Base-by-base conservation (phyloP, 1,140 invertebrate species). In the Plutomurus gul region DNA sequence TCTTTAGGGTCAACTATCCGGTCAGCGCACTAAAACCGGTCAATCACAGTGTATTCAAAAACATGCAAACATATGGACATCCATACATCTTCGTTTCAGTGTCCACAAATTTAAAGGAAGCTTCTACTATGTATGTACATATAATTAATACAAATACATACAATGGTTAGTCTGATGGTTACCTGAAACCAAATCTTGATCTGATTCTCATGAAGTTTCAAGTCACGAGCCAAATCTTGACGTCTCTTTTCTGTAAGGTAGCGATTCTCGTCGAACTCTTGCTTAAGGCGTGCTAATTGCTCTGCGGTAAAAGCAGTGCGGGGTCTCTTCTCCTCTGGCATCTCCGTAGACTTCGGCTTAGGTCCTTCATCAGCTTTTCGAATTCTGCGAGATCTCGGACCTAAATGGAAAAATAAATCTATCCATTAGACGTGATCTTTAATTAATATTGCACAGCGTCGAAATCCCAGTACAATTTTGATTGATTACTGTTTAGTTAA, bases 201-300 rank as follows among this genome's bases (percentile, higher is more conserved):
- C 87, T 99, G 97, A 0, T 95, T 95, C 86, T 99, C 98, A 85
- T 98, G 98, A n/a, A 99, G 88, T 16, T 94, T 94, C 33, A 99
- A 88, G 85, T 99, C 96, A 11, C 92, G 89, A 10, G 97, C 96
- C 73, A 99, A 89, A 80, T 95, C 92, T 87, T 97, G 95, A 79
- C 98, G 89, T 84, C 97, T 88, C 76, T 95, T 90, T 85, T 99
- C 97, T 0, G 95, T 99, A 81, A 99, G 89, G 88, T 99, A 99
- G 83, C 94, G 91, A 89, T 96, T 99, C 85, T 97, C 94, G 30
- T 93, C 91, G 87, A 99, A 99, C 87, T 99, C 97, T 84, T 93
- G 90, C 84, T 97, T 98, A 75, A 99, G 88, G 83, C 95, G 91
- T 2, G 93, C 91, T 83, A 99, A 88, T 87, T 99, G 98, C 49